Evolutionary conservation across 2,797 vertebrate species (phyloP).

Genomic region (Numenius phaeopus): DNA sequence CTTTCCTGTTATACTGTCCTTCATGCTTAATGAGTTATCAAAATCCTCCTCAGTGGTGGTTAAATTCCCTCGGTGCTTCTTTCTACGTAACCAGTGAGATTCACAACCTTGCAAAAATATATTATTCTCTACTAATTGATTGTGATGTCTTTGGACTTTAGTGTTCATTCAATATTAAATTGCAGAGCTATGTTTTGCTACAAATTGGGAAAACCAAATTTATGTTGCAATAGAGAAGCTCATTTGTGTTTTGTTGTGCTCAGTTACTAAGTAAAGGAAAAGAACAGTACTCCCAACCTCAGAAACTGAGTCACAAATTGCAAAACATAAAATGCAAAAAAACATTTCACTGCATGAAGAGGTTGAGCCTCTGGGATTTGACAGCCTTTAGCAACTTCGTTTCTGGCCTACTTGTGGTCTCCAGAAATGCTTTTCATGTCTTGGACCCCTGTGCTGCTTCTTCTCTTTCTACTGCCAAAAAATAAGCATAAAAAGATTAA

Average conservation of each 20-base stretch:
- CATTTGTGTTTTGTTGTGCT: not conserved
- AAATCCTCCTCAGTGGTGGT: not conserved
- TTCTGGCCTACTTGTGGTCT: not conserved
- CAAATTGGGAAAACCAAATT: not conserved
- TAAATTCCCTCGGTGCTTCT: not conserved
- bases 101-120: not conserved
- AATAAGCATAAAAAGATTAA: not conserved
- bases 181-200: not conserved
- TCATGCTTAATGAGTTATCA: not conserved
- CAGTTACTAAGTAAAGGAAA: not conserved
- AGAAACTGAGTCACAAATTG: not conserved
- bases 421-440: not conserved
- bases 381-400: not conserved
- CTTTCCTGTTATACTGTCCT: not conserved
- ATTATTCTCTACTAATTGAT: not conserved
- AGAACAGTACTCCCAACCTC: not conserved
- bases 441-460: not conserved
- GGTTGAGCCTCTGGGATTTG: not conserved
- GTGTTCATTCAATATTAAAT: not conserved
- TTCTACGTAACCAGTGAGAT: not conserved
- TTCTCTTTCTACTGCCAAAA: not conserved
- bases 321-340: not conserved
- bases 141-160: not conserved
- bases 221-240: not conserved
- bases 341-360: not conserved